A percentile compares a stretch with the other conserved stretches of the same genome.
Conservation (phyloP, 2,888 invertebrate genomes). For the Chamaedrilus cognettii region DNA sequence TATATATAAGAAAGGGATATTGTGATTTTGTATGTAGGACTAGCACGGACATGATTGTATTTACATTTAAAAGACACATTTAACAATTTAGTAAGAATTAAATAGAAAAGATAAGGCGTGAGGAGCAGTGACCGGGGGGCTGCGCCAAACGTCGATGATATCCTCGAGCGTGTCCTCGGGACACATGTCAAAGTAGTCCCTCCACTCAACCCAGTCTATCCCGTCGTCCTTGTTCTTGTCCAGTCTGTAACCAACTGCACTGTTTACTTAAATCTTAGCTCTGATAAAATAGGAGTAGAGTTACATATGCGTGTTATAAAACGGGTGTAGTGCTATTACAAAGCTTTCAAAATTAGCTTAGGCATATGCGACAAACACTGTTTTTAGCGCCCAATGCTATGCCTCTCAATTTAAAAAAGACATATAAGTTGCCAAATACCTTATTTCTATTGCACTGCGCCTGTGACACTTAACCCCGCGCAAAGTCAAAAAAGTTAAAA, state of each 20-base stretch:
- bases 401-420: no score
- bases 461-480: no score
- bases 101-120: background rate
- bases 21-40: background rate
- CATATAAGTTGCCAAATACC: no score
- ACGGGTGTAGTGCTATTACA: no score
- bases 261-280: no score
- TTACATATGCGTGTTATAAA: no score
- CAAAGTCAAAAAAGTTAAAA: no score
- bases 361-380: conserved; percentile 19
- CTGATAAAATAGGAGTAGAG: no score
- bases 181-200: conserved; percentile 88
- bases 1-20: background rate
- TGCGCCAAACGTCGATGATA: conserved; percentile 92
- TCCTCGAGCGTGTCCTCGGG: conserved; percentile 88
- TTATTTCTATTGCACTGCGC: no score
- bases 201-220: conserved; percentile 71
- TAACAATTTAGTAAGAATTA: background rate
- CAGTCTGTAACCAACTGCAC: conserved; percentile 24
- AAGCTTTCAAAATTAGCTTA: no score
- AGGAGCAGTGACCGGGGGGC: conserved; percentile 61
- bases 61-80: background rate
- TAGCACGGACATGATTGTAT: background rate
- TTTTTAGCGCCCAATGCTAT: no score
- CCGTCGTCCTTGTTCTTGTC: conserved; percentile 28